Evolutionary conservation across 2,888 invertebrate species (phyloP).

Genomic region (Hypena proboscidalis): DNA sequence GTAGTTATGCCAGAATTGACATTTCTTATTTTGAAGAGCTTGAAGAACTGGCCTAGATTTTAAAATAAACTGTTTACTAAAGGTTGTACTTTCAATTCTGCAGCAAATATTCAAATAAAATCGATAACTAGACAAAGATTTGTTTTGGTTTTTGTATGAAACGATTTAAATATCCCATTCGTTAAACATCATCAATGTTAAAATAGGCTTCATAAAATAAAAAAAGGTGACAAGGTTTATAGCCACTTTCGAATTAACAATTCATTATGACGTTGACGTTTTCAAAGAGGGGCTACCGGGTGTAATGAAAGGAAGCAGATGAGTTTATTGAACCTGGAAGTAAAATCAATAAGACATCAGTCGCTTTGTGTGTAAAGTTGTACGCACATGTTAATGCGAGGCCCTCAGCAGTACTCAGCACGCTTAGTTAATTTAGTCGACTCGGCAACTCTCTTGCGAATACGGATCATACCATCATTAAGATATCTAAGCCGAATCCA

Average conservation of each 20-base stretch:
- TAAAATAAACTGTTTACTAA: no score
- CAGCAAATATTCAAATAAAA: no score
- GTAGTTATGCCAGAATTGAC: background rate
- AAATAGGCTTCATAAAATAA: constrained; percentile 17
- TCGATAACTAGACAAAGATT: background rate
- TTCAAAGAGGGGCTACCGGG: constrained; percentile 22
- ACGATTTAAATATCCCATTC: constrained; percentile 17
- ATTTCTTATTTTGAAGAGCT: background rate
- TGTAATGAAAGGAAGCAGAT: constrained; percentile 26
- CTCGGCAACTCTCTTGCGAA: constrained; percentile 58
- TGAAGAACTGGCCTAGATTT: background rate
- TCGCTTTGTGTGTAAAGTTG: constrained; percentile 10
- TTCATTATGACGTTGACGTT: constrained; percentile 20
- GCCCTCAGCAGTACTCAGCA: constrained; percentile 13
- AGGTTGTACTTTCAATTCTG: no score
- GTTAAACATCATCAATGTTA: constrained; percentile 20
- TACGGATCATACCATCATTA: constrained; percentile 72
- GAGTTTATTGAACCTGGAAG: constrained; percentile 34
- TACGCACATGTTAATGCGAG: constrained; percentile 6
- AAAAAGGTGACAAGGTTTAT: constrained; percentile 28
- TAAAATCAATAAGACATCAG: constrained; percentile 31
- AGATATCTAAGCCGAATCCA: constrained; percentile 55
- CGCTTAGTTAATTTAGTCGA: constrained; percentile 45
- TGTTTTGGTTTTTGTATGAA: constrained; percentile 8
- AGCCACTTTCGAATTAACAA: constrained; percentile 20